Conservation (phyloP, 2,797 vertebrate species). For the Gobio occitaniae region DNA sequence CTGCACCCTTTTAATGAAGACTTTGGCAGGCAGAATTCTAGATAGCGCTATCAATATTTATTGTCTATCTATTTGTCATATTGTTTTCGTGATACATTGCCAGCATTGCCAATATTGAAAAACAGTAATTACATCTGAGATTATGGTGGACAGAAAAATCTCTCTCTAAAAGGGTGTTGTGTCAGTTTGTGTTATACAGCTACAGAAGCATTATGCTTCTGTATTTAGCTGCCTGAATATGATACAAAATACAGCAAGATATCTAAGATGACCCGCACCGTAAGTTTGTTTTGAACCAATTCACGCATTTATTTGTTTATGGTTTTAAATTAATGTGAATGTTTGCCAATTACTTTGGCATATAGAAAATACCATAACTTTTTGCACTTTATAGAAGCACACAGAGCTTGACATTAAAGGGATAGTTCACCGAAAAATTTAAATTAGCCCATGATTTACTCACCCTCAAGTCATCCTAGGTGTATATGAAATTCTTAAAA, state of each 20-base stretch:
- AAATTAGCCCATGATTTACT: too few relatives aligned
- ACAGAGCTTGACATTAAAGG: too few relatives aligned
- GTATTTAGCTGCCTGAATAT: not conserved
- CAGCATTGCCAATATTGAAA: slow-evolving; percentile 14
- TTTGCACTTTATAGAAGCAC: not conserved
- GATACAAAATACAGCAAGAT: not conserved
- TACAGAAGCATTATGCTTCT: not conserved
- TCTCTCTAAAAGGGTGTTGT: not conserved
- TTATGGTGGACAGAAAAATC: slow-evolving; percentile 1
- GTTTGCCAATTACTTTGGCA: not conserved
- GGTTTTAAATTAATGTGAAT: not conserved
- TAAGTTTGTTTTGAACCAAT: not conserved
- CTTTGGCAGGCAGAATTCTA: slow-evolving; percentile 4
- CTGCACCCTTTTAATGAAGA: not conserved
- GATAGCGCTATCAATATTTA: slow-evolving; percentile 30
- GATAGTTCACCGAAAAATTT: too few relatives aligned
- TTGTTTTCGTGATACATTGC: slow-evolving; percentile 32
- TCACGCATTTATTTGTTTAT: not conserved
- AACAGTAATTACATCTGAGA: slow-evolving; percentile 18
- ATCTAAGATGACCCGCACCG: not conserved
- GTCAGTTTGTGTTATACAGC: not conserved
- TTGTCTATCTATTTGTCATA: slow-evolving; percentile 33
- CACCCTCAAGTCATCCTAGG: too few relatives aligned
- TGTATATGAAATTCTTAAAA: too few relatives aligned
- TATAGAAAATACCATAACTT: too few relatives aligned